Base-by-base conservation (phyloP, 2,888 invertebrate species). In the Gari tellinella region DNA sequence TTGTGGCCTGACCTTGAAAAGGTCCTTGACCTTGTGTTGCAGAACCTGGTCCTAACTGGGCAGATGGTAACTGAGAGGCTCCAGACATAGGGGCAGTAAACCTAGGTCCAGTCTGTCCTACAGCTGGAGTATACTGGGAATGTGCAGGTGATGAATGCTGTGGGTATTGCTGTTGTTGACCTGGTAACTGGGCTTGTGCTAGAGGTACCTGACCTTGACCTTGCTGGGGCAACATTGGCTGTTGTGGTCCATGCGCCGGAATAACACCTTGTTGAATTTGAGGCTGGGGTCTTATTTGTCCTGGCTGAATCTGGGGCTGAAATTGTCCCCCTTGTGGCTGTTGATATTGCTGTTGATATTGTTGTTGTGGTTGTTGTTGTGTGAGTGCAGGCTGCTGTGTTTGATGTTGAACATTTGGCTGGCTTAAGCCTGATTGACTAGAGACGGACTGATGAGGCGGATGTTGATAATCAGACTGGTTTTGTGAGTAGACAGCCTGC, bases 291-390 rank as follows among this genome's bases (percentile, higher is more conserved):
- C 46, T 63, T 21, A 19, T 43, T 41, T 52, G 57, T 56, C 60
- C 52, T 53, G 64, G 65, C 8, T 10, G 38, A 57, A 21, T 23
- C 17, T 67, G 55, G 10, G 31, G 56, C 31, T 31, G 31, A 40
- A 17, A n/a, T 46, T 43, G 31, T 21, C 23, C 21, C 14, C 21
- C 19, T 55, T 72, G 38, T 61, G 74, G 60, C 51, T 67, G 68
- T 55, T 63, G 69, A 17, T 7, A 23, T 26, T 57, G 61, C 23
- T 61, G 76, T 26, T 51, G 45, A 19, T 37, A 45, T 7, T 46
- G 55, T 43, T 57, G 63, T 38, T 63, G 57, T 40, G 51, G 61
- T 7, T 64, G 68, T 15, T 63, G 65, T 31, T 64, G 72, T n/a
- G 49, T n/a, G 31, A 65, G 49, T 2, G 19, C 52, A 17, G 40